Evolutionary conservation across 1,140 invertebrate genomes (phyloP).

Genomic region (Scaptomyza graminum): DNA sequence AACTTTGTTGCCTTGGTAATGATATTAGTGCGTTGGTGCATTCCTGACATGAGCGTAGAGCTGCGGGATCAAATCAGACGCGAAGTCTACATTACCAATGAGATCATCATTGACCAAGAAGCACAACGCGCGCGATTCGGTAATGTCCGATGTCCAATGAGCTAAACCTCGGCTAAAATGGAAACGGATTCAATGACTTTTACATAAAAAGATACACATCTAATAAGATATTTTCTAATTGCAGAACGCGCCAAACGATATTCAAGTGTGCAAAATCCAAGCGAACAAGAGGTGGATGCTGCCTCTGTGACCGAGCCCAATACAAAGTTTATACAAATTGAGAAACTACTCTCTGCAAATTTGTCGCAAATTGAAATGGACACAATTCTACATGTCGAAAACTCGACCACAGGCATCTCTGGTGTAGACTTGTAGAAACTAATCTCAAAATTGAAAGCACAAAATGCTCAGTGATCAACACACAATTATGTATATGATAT

Average conservation of each 20-base stretch:
- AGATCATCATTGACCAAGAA: constrained; percentile 94
- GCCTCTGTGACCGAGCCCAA: constrained; percentile 70
- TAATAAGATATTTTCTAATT: neutral
- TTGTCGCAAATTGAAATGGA: constrained; percentile 78
- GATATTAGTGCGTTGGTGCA: constrained; percentile 92
- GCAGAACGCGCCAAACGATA: constrained; percentile 65
- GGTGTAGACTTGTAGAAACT: constrained; percentile 58
- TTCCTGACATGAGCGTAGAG: constrained; percentile 92
- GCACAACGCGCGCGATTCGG: constrained; percentile 85
- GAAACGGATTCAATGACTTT: no score
- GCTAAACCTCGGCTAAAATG: no score
- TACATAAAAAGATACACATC: no score
- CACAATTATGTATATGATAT: neutral
- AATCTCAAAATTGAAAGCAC: constrained; percentile 18
- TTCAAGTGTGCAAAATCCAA: constrained; percentile 45
- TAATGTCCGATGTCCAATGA: constrained; percentile 23
- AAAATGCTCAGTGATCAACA: constrained; percentile 42
- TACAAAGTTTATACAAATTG: constrained; percentile 70
- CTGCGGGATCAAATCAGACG: constrained; percentile 91
- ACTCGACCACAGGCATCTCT: constrained; percentile 63
- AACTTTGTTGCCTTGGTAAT: constrained; percentile 93
- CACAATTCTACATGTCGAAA: constrained; percentile 71
- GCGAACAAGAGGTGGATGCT: constrained; percentile 56
- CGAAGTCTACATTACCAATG: constrained; percentile 94
- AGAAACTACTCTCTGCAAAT: constrained; percentile 65